Percentiles rank a stretch among this genome's conserved stretches.
Conservation (phyloP, 2,888 invertebrate species). For the Cephus runcator region DNA sequence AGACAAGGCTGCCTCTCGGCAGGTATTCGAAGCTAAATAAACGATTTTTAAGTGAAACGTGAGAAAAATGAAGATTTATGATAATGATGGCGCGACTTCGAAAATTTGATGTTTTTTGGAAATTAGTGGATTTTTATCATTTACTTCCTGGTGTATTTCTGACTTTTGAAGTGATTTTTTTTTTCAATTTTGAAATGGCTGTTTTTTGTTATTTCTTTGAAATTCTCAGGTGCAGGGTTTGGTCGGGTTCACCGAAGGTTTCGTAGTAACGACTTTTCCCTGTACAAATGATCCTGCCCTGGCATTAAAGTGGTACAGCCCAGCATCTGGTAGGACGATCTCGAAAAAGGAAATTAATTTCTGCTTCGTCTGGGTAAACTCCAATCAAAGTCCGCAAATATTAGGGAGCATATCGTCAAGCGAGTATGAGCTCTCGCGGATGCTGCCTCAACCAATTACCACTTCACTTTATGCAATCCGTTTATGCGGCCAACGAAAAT, state of each 20-base stretch:
- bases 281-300: background rate
- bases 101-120: background rate
- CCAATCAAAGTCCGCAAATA: constrained; percentile 51
- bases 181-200: too few species aligned
- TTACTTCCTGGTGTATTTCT: background rate
- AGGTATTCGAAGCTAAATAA: background rate
- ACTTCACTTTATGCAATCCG: constrained; percentile 13
- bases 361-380: constrained; percentile 43
- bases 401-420: constrained; percentile 41
- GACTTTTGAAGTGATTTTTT: background rate
- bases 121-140: background rate
- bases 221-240: too few species aligned
- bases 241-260: background rate
- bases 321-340: background rate
- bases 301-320: background rate
- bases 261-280: background rate
- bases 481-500: constrained; percentile 39
- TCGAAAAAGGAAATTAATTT: constrained; percentile 47
- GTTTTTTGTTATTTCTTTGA: too few species aligned
- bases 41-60: background rate
- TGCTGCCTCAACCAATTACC: constrained; percentile 37
- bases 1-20: background rate
- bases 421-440: background rate
- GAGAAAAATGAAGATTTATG: background rate
- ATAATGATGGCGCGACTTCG: background rate